Evolutionary conservation across 2,797 vertebrate species (phyloP).

Genomic region (Denticeps clupeoides): DNA sequence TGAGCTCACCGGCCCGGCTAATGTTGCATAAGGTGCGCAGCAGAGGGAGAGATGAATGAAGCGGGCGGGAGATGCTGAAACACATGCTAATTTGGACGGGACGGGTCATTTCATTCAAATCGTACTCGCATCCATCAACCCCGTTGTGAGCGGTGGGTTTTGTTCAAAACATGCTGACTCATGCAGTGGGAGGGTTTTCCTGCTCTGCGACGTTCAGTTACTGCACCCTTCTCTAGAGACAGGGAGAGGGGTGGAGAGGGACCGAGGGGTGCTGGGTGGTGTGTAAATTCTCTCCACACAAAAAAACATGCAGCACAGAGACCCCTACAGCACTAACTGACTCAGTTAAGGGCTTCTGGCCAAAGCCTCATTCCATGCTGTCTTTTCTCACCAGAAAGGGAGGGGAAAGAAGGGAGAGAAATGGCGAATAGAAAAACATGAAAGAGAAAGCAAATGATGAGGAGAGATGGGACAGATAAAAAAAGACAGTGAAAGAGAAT

Average conservation of each 20-base stretch:
- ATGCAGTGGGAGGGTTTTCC: background rate
- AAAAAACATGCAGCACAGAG: background rate
- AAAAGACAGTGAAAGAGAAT: background rate
- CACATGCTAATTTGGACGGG: background rate
- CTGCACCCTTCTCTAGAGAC: background rate
- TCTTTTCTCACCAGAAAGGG: background rate
- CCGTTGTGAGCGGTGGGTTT: background rate
- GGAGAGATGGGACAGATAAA: background rate
- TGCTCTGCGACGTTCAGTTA: constrained; percentile 1
- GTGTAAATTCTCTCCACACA: no score
- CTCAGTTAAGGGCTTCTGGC: background rate
- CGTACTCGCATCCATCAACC: constrained; percentile 3
- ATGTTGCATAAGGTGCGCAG: background rate
- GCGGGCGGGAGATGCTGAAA: background rate
- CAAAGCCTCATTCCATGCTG: background rate
- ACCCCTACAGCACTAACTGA: background rate
- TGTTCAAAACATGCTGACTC: constrained; percentile 11
- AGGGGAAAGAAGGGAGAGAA: background rate
- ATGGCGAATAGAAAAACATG: background rate
- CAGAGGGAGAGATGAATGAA: background rate
- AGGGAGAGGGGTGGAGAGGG: background rate
- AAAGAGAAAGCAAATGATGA: background rate
- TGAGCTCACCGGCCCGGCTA: background rate
- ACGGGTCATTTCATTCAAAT: background rate
- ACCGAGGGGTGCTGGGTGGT: background rate